These are phyloP conservation scores for Eclectus roratus DNA, from an alignment of 2,113 vertebrate genomes.

Conservation along the genomic window DNA sequence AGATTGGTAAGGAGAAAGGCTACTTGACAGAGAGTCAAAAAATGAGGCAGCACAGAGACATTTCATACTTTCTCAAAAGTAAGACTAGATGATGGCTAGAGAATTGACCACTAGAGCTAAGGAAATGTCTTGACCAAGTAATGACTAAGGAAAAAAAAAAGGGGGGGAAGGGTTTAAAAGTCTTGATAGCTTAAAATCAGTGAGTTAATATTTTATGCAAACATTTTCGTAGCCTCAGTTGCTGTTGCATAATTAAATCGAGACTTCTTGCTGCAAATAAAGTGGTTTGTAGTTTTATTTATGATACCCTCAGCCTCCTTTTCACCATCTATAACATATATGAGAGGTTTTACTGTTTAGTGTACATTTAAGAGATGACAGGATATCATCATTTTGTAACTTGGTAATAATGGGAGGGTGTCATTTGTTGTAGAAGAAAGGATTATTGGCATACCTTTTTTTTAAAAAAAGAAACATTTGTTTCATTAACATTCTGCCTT, in stretches of 20 bases:
- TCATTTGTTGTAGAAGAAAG: not conserved
- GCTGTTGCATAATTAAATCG: not conserved
- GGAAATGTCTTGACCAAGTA: not conserved
- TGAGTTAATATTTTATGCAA: not conserved
- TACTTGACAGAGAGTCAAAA: not conserved
- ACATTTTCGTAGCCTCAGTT: not conserved
- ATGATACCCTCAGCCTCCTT: not conserved
- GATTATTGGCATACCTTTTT: not conserved
- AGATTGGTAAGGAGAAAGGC: not conserved
- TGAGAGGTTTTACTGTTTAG: not conserved
- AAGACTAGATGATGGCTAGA: not conserved
- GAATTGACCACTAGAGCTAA: not conserved
- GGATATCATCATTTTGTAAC: not conserved
- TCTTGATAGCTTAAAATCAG: not conserved
- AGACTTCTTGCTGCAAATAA: not conserved
- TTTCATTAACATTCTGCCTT: not conserved
- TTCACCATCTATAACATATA: not conserved
- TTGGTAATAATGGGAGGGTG: not conserved
- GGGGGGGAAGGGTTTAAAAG: fast-evolving
- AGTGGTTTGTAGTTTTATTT: not conserved
- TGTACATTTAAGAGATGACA: not conserved
- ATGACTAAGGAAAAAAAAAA: fast-evolving
- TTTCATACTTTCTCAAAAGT: not conserved
- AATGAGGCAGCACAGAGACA: not conserved
- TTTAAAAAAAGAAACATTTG: not conserved